Evolutionary conservation across 2,888 invertebrate species (phyloP).

Genomic region (Muscina levida): DNA sequence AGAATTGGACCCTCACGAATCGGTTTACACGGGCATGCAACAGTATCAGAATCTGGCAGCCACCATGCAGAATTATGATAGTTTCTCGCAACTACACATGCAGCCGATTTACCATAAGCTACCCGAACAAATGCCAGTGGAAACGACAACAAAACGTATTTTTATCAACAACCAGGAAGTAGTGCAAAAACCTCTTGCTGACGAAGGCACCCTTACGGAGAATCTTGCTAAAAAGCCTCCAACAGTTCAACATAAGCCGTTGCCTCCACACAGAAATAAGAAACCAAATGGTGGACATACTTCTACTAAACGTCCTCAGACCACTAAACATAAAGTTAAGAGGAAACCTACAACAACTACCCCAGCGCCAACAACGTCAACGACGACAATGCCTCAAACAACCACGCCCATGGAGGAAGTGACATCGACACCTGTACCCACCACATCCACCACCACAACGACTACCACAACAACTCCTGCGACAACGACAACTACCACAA

Average conservation of each 20-base stretch:
- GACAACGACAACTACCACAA: slow-evolving; percentile 42
- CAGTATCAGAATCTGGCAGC: slow-evolving; percentile 75
- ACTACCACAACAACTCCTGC: slow-evolving; percentile 30
- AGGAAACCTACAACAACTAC: slow-evolving; percentile 69
- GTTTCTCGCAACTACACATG: slow-evolving; percentile 71
- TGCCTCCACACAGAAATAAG: slow-evolving; percentile 71
- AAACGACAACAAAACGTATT: slow-evolving; percentile 74
- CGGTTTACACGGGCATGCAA: slow-evolving; percentile 76
- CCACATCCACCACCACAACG: slow-evolving; percentile 62
- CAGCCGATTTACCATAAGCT: slow-evolving; percentile 75
- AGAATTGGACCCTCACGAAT: slow-evolving; percentile 74
- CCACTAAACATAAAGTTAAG: slow-evolving; percentile 74
- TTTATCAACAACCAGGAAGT: slow-evolving; percentile 77
- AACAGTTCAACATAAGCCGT: slow-evolving; percentile 67
- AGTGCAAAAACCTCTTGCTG: slow-evolving; percentile 70
- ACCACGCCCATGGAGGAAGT: slow-evolving; percentile 50
- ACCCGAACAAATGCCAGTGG: slow-evolving; percentile 66
- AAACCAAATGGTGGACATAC: slow-evolving; percentile 68
- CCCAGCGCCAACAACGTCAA: slow-evolving; percentile 59
- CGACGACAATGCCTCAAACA: slow-evolving; percentile 56
- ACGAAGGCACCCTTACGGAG: slow-evolving; percentile 59
- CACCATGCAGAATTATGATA: slow-evolving; percentile 73
- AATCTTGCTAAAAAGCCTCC: slow-evolving; percentile 70
- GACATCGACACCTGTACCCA: slow-evolving; percentile 39
- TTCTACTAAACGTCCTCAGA: slow-evolving; percentile 64